Base-by-base conservation (phyloP, 2,888 invertebrate species). In the Drosophila affinis region DNA sequence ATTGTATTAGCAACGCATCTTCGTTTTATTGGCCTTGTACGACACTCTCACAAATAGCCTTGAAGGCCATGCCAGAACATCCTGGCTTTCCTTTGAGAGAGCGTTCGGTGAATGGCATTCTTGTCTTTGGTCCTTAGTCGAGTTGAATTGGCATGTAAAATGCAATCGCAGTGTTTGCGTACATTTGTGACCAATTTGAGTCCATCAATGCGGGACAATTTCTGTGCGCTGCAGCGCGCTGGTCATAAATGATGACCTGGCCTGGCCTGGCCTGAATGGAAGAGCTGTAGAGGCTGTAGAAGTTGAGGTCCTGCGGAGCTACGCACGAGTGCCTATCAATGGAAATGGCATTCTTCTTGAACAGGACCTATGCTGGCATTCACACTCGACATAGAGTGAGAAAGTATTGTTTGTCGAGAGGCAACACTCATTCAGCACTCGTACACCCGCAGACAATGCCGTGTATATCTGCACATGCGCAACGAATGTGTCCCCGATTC, bases 121-220 rank as follows among this genome's bases (percentile, higher is more conserved):
- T 69, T 51, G 7, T 7, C 3, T n/a, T 39, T 6, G 14, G 39
- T n/a, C 39, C 6, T 39, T n/a, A n/a, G n/a, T 62, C 45, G 67
- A 74, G 67, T 79, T 87, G 77, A 78, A 86, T 89, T 78, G 76
- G 80, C 81, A 82, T 85, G 76, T 88, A 80, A 87, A 81, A 84
- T 80, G 83, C 77, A 67, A 49, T 67, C 69, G 44, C 44, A 45
- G 17, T 67, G 67, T 51, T 67, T 57, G 57, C 69, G 44, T 51
- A 45, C 67, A 68, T 58, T 67, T 67, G 67, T 67, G 69, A 68
- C 69, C 69, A 67, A 67, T 67, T 67, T 68, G 57, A 57, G 67
- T 68, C 69, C 67, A 51, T 69, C 67, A 48, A 68, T 34, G 53
- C 32, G 21, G 32, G 53, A 53, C 39, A 39, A 39, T 39, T 53